Evolutionary conservation across 2,888 invertebrate genomes (phyloP).

Genomic region (Drosophila tanythrix): DNA sequence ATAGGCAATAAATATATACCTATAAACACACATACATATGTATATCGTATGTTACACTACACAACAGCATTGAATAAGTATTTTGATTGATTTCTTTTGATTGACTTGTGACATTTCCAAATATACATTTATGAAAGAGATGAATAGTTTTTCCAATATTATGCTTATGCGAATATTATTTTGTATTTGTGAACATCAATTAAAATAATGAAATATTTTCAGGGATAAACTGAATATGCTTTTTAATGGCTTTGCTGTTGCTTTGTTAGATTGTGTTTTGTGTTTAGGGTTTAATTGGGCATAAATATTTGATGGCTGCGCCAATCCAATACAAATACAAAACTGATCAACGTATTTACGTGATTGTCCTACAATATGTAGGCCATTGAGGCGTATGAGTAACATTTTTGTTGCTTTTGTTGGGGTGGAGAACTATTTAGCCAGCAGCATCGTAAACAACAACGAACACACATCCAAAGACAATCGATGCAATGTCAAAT

Average conservation of each 20-base stretch:
- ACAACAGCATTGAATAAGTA: background rate
- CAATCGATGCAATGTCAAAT: constrained; percentile 70
- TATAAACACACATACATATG: background rate
- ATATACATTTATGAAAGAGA: background rate
- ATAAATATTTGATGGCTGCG: constrained; percentile 63
- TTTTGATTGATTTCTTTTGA: background rate
- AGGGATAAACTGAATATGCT: background rate
- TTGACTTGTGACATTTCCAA: background rate
- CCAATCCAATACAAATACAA: constrained; percentile 57
- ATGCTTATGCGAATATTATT: background rate
- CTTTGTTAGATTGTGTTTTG: constrained; percentile 21
- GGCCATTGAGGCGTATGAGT: constrained; percentile 34
- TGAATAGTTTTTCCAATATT: background rate
- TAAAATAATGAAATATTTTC: background rate
- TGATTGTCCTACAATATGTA: constrained; percentile 52
- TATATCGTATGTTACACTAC: constrained; percentile 6
- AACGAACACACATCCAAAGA: constrained; percentile 43
- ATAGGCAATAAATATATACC: constrained; percentile 2
- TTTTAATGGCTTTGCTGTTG: background rate
- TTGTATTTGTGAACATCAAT: background rate
- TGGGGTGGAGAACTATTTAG: constrained; percentile 18
- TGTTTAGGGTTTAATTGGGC: constrained; percentile 49
- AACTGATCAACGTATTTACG: constrained; percentile 56
- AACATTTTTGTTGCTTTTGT: constrained; percentile 19
- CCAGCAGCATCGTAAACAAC: constrained; percentile 8